Conservation (phyloP, 2,888 invertebrate species). For the Gryllus longicercus region DNA sequence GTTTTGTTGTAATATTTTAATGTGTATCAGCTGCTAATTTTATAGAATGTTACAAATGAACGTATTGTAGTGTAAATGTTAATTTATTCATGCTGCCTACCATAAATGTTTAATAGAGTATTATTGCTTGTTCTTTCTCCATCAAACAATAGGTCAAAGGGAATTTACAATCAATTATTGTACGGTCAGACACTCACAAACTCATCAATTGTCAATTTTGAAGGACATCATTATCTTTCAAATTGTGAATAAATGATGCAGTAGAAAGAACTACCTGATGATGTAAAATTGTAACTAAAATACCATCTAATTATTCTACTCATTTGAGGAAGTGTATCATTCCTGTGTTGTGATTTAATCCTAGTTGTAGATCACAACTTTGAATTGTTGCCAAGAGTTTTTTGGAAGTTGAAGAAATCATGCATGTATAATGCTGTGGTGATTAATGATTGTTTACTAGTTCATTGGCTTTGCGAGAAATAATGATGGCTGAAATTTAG, state of each 20-base stretch:
- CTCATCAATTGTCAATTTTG: background rate
- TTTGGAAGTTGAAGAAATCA: background rate
- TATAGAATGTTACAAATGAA: background rate
- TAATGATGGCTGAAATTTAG: constrained; percentile 12
- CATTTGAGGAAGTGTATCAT: background rate
- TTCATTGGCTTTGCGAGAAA: constrained; percentile 19
- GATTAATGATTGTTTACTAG: background rate
- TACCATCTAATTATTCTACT: background rate
- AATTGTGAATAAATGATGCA: background rate
- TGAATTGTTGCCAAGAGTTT: background rate
- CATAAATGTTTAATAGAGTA: constrained; percentile 23
- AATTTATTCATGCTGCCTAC: constrained; percentile 21
- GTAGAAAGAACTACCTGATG: constrained; percentile 7
- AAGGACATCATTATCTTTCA: background rate
- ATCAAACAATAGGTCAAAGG: background rate
- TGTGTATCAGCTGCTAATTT: background rate
- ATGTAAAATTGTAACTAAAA: background rate
- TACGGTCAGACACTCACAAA: background rate
- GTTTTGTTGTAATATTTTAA: constrained; percentile 22
- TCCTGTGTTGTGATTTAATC: constrained; percentile 3
- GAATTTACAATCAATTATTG: background rate
- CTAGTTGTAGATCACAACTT: background rate
- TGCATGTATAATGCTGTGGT: background rate
- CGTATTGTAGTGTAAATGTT: constrained; percentile 20
- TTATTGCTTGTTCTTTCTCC: background rate